Evolutionary conservation across 2,888 invertebrate genomes (phyloP).

Genomic region (Aricia artaxerxes): DNA sequence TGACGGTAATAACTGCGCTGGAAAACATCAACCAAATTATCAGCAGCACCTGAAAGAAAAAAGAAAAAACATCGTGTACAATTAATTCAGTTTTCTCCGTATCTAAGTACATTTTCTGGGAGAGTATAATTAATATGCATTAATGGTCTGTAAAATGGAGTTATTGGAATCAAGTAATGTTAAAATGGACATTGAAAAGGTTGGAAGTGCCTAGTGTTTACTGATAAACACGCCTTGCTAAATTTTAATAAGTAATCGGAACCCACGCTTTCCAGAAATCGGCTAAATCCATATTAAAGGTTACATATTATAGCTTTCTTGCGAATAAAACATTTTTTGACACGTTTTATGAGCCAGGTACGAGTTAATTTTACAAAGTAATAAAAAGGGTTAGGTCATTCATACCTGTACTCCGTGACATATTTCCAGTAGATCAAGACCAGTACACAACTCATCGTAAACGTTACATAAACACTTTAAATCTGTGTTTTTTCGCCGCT

Average conservation of each 20-base stretch:
- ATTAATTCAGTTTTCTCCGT: background rate
- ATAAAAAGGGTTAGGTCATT: background rate
- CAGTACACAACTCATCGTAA: slow-evolving; percentile 55
- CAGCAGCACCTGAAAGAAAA: slow-evolving; percentile 50
- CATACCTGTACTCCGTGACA: slow-evolving; percentile 53
- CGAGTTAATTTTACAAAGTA: background rate
- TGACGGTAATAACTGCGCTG: slow-evolving; percentile 54
- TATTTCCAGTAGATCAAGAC: slow-evolving; percentile 54
- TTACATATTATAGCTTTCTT: background rate
- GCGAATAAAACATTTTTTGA: background rate
- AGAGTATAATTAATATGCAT: no score
- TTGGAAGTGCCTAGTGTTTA: no score
- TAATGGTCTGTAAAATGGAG: no score
- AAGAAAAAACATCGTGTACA: slow-evolving; percentile 37
- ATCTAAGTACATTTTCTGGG: no score
- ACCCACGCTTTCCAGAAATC: background rate
- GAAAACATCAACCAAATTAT: slow-evolving; percentile 61
- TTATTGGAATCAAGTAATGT: no score
- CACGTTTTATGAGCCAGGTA: background rate
- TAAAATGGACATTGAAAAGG: no score
- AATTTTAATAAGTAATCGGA: background rate
- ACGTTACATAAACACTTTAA: slow-evolving; percentile 51
- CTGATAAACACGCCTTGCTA: no score
- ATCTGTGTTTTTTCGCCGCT: slow-evolving; percentile 38
- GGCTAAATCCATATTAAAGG: no score